Conservation (phyloP, 2,113 vertebrate species). For the Geococcyx californianus region DNA sequence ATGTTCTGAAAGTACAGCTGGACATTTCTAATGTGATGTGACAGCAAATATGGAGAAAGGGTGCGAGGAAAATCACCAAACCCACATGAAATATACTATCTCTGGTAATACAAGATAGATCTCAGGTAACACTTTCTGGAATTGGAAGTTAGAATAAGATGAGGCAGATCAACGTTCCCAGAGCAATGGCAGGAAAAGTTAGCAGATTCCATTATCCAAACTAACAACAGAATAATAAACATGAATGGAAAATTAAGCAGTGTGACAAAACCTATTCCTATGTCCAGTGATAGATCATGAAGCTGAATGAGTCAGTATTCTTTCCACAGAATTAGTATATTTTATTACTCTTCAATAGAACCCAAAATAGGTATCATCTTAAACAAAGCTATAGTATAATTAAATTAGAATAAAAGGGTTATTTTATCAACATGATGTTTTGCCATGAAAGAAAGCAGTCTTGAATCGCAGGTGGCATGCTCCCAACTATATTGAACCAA, state of each 20-base stretch:
- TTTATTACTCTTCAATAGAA: background rate
- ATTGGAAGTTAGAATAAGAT: background rate
- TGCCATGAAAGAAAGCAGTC: background rate
- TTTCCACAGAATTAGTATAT: background rate
- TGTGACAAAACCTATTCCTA: background rate
- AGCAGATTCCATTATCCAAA: background rate
- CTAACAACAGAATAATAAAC: background rate
- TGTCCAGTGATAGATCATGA: background rate
- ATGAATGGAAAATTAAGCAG: background rate
- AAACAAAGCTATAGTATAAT: constrained; percentile 45
- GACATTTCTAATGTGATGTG: background rate
- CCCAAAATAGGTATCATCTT: background rate
- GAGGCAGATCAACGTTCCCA: background rate
- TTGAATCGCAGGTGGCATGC: constrained; percentile 43
- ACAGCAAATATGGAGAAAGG: background rate
- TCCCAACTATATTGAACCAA: constrained; percentile 29
- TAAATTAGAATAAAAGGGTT: constrained; percentile 36
- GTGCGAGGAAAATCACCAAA: background rate
- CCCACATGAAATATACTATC: background rate
- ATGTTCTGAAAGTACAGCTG: background rate
- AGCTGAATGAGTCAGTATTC: background rate
- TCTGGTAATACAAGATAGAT: background rate
- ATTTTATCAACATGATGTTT: constrained; percentile 45
- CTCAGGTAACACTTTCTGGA: background rate
- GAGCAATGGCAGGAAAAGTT: background rate